These are phyloP conservation scores for Andrena bucephala DNA, from an alignment of 2,888 invertebrate species.

Conservation along the genomic window DNA sequence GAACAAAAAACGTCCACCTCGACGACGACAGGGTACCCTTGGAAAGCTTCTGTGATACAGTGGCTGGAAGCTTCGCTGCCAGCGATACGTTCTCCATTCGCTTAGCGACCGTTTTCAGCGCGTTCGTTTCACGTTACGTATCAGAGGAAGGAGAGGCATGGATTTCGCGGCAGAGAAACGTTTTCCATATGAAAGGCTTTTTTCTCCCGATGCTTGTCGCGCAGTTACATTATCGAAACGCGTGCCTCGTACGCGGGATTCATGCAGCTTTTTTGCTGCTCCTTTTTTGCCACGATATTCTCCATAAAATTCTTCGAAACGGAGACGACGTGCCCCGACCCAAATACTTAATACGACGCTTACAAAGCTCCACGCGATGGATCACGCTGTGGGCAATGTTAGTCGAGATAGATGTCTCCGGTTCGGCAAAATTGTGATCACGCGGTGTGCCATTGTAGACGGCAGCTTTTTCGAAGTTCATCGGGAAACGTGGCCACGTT, in stretches of 20 bases:
- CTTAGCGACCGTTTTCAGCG: neutral
- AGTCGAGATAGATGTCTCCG: slow-evolving; percentile 3
- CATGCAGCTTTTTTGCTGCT: no score
- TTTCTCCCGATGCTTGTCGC: neutral
- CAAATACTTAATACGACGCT: slow-evolving; percentile 4
- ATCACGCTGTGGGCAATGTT: neutral
- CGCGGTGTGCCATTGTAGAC: slow-evolving; percentile 27
- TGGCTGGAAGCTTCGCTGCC: neutral
- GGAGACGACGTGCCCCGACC: neutral
- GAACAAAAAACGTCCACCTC: neutral
- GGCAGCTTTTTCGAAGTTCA: slow-evolving; percentile 56
- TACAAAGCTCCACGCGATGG: neutral
- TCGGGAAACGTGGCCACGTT: slow-evolving; percentile 53
- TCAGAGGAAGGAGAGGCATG: slow-evolving; percentile 1
- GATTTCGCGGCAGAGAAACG: neutral
- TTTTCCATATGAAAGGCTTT: neutral
- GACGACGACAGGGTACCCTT: neutral
- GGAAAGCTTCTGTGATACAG: slow-evolving; percentile 1
- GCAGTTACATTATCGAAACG: neutral
- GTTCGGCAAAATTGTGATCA: neutral
- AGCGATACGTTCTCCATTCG: slow-evolving; percentile 12
- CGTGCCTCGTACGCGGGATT: neutral
- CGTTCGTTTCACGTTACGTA: slow-evolving; percentile 6
- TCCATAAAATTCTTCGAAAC: neutral
- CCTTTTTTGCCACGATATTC: neutral